A percentile compares a stretch with the other conserved stretches of the same genome.
These are phyloP conservation scores for Cynopterus sphinx DNA, from an alignment of 2,797 vertebrate species.

Conservation along the genomic window DNA sequence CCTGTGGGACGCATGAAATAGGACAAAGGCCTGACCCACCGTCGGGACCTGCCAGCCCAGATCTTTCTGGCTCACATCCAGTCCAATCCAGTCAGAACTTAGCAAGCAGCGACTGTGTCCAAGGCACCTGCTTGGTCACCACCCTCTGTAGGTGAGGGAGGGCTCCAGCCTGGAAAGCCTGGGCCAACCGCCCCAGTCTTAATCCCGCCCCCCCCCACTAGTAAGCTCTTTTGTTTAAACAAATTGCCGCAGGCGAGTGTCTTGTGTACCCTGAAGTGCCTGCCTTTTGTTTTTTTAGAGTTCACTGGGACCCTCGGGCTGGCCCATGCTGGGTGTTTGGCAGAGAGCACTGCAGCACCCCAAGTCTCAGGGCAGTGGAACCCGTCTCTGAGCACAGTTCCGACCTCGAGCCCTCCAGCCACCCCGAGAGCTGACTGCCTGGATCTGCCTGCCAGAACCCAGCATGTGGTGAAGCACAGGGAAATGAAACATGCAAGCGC, in stretches of 20 bases:
- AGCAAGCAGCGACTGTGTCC: not conserved
- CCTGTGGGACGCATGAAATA: not conserved
- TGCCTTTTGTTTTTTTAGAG: not conserved
- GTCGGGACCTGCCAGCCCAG: not conserved
- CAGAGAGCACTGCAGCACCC: not conserved
- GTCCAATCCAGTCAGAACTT: not conserved
- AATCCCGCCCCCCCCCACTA: rapidly evolving
- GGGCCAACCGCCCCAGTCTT: not conserved
- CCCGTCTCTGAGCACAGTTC: not conserved
- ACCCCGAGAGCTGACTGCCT: too few relatives aligned
- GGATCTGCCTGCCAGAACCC: not conserved
- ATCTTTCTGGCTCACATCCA: not conserved
- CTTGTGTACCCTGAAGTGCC: not conserved
- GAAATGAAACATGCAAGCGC: not conserved
- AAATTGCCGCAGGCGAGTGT: not conserved
- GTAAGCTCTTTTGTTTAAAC: not conserved
- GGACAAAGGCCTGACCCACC: not conserved
- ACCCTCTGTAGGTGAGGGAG: not conserved
- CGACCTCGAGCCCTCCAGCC: not conserved
- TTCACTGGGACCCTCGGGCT: not conserved
- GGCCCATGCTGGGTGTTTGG: not conserved
- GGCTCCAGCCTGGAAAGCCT: not conserved
- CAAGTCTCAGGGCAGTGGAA: rapidly evolving
- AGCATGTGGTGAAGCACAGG: rapidly evolving
- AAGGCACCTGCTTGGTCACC: not conserved